These are phyloP conservation scores for Antheraea mylitta DNA, from an alignment of 1,140 invertebrate genomes.

Conservation along the genomic window DNA sequence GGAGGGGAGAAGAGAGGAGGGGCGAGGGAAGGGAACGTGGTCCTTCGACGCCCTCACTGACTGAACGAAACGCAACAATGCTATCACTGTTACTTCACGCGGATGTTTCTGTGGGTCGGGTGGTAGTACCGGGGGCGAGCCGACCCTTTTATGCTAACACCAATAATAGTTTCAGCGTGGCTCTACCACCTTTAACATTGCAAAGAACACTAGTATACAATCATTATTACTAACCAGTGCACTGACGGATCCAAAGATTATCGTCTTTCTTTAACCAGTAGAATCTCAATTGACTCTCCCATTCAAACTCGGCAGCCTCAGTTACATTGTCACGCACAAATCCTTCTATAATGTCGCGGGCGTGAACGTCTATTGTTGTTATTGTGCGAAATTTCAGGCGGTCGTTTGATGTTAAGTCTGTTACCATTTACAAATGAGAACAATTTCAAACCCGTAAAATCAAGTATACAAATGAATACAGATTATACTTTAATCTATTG, in stretches of 20 bases:
- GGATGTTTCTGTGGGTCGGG: no score
- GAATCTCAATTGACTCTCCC: slow-evolving; percentile 95
- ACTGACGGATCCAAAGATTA: slow-evolving; percentile 90
- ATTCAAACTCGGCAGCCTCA: slow-evolving; percentile 91
- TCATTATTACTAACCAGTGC: slow-evolving; percentile 81
- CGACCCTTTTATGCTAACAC: no score
- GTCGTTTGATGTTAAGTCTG: slow-evolving; percentile 87
- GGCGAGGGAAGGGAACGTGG: no score
- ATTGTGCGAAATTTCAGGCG: slow-evolving; percentile 92
- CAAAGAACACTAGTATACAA: no score
- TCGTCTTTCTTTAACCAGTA: slow-evolving; percentile 93
- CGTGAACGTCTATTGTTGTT: slow-evolving; percentile 94
- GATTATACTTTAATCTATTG: not conserved
- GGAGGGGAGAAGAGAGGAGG: no score
- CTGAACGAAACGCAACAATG: no score
- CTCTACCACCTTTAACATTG: no score
- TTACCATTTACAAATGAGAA: not conserved
- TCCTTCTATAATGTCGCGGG: slow-evolving; percentile 91
- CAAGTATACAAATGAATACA: not conserved
- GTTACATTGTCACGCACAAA: slow-evolving; percentile 93
- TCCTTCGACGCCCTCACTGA: no score
- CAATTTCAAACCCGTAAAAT: not conserved
- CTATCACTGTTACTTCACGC: no score
- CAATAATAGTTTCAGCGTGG: no score
- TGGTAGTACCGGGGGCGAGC: no score